Evolutionary conservation across 2,797 vertebrate species (phyloP).

Genomic region (Neopelma chrysocephalum): DNA sequence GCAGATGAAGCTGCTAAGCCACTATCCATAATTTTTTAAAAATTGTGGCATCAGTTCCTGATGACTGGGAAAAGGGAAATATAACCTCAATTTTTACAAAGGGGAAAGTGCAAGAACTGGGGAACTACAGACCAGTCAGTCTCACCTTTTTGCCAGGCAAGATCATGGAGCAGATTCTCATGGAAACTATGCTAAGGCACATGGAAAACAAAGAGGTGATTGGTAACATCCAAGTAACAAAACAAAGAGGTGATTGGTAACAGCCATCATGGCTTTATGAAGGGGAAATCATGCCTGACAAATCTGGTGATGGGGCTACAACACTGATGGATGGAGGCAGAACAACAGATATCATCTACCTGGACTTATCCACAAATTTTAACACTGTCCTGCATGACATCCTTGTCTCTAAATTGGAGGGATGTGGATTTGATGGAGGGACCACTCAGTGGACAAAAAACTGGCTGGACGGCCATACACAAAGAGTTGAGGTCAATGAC

Average conservation of each 20-base stretch:
- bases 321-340: accelerated
- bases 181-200: neutral
- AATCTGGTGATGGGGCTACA: neutral
- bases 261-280: neutral
- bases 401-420: neutral
- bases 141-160: neutral
- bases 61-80: neutral
- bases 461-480: accelerated
- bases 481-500: neutral
- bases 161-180: neutral
- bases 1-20: neutral
- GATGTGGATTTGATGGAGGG: neutral
- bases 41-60: neutral
- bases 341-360: neutral
- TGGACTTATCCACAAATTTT: neutral
- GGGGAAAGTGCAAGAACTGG: neutral
- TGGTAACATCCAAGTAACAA: neutral
- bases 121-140: neutral
- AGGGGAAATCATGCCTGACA: neutral
- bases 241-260: neutral
- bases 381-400: neutral
- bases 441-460: neutral
- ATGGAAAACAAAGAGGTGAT: neutral
- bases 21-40: accelerated
- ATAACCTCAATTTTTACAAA: neutral